Conservation (phyloP, 1,140 invertebrate genomes). For the Macrobrachium rosenbergii region DNA sequence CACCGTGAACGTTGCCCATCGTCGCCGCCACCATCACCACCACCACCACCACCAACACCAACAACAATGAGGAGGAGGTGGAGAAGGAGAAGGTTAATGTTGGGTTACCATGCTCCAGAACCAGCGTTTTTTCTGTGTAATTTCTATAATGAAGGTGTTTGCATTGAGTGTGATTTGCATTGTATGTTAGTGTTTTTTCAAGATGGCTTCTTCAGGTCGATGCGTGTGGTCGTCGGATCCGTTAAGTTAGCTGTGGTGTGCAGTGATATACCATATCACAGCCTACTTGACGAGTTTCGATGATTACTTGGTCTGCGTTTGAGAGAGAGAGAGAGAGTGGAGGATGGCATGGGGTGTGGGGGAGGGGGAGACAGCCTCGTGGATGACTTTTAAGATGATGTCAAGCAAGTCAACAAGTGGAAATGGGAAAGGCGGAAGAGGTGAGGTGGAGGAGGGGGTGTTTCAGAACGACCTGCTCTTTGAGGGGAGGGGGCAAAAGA, state of each 20-base stretch:
- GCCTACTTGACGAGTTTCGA: conserved; percentile 70
- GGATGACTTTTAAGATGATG: too few species aligned
- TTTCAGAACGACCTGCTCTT: background rate
- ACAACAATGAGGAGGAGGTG: background rate
- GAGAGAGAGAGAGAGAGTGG: background rate
- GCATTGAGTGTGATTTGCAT: too few species aligned
- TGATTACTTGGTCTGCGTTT: conserved; percentile 17
- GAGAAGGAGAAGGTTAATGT: background rate
- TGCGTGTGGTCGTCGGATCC: conserved; percentile 36
- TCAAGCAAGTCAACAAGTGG: too few species aligned
- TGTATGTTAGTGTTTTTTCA: too few species aligned
- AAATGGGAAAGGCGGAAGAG: background rate
- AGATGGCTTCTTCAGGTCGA: background rate
- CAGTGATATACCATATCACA: conserved; percentile 69
- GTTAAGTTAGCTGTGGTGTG: conserved; percentile 69
- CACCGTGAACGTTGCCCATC: background rate
- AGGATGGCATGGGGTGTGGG: background rate
- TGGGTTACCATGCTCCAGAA: too few species aligned
- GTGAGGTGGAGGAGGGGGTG: background rate
- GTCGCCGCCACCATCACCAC: background rate
- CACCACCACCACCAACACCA: background rate
- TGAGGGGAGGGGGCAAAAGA: background rate
- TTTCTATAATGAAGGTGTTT: background rate
- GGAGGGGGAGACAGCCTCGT: too few species aligned
- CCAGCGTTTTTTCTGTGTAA: too few species aligned